Evolutionary conservation across 1,140 invertebrate genomes (phyloP), one percentile per base, ranked within the genome.

Genomic region (Bicyclus anynana): DNA sequence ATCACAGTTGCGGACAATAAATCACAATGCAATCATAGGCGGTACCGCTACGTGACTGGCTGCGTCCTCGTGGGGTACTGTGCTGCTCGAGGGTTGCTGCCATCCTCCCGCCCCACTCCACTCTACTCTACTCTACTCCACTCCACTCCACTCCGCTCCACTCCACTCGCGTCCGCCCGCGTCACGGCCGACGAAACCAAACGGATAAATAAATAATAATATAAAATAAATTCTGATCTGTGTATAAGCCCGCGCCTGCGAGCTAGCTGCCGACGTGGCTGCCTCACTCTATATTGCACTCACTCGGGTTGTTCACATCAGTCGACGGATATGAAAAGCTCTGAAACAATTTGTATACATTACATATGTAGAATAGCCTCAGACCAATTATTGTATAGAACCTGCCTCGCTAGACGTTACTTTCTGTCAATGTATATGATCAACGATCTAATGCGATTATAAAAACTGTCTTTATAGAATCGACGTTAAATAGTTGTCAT

Each of bases 21-120:
- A 83, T 85, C 84, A 87, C 82, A 81, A 77, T 81, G 77, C 72
- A 74, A 78, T 62, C 48, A 83, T 81, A 84, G 84, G 81, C 81
- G 84, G 84, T 82, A 82, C 77, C 81, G 77, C 84, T 83, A 82
- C 73, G 62, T 71, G 71, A 79, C 77, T 67, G 44, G 44, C 44
- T 23, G 14, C 44, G 44, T 47, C 44, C 44, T 47, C 44, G 44
- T 21, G 44, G 20, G 14, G 40, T 27, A 20, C 21, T 27, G 44
- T 47, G 63, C 55, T 62, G 67, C 64, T 55, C 60, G 63, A 42
- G 63, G 59, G 57, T 62, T 65, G 65, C 57, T 23, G 50, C 57
- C 55, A 33, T 53, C 44, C 62, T 40, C 50, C 42, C 49, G 12
- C 59, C 29, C 37, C 37, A 40, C 37, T 40, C 2, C 37, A 16